Evolutionary conservation across 2,797 vertebrate species (phyloP).

Genomic region (Jordanella pulchra): DNA sequence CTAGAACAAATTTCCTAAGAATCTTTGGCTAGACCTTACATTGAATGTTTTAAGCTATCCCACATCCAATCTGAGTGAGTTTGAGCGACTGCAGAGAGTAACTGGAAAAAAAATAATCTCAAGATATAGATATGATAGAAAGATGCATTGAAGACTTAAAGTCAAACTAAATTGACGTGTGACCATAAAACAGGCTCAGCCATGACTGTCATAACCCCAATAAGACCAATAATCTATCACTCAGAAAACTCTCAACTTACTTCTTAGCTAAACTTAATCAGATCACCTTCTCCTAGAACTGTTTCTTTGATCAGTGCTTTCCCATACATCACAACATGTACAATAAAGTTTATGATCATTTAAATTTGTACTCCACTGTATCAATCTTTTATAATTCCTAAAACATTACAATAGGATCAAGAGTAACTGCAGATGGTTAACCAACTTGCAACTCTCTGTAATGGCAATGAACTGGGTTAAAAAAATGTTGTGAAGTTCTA

Average conservation of each 20-base stretch:
- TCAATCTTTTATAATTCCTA: neutral
- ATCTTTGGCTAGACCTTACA: neutral
- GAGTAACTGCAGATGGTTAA: neutral
- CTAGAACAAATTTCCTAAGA: neutral
- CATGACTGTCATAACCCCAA: neutral
- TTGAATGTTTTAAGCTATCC: neutral
- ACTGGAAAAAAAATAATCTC: neutral
- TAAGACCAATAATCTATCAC: slow-evolving; percentile 1
- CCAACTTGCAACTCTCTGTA: neutral
- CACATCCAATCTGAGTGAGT: neutral
- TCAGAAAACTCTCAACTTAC: slow-evolving; percentile 3
- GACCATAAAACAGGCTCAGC: neutral
- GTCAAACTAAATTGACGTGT: neutral
- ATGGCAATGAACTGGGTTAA: neutral
- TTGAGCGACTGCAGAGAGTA: neutral
- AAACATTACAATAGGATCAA: neutral
- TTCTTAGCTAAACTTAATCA: slow-evolving; percentile 4
- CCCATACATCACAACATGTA: neutral
- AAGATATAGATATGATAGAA: neutral
- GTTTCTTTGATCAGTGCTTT: neutral
- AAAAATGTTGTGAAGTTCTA: neutral
- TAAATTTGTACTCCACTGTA: neutral
- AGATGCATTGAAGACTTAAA: neutral
- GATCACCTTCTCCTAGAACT: neutral
- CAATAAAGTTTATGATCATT: neutral